These are phyloP conservation scores for Alethe castanea DNA, from an alignment of 2,113 vertebrate genomes.

Conservation along the genomic window DNA sequence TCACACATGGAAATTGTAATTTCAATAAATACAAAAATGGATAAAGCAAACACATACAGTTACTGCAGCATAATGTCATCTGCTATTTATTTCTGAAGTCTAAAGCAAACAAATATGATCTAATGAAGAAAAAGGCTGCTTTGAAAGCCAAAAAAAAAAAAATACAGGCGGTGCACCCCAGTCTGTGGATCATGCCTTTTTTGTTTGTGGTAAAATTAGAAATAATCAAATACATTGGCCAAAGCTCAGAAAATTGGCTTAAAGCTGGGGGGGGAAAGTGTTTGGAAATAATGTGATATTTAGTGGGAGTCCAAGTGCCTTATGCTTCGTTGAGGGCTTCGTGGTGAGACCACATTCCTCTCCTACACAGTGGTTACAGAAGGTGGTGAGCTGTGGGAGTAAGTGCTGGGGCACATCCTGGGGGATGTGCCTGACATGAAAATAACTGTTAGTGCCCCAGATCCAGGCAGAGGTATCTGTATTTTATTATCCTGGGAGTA, in stretches of 20 bases:
- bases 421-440: neutral
- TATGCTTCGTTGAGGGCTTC: neutral
- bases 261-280: neutral
- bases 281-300: slow-evolving; percentile 12
- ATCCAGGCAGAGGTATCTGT: neutral
- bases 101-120: slow-evolving; percentile 39
- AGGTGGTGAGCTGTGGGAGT: neutral
- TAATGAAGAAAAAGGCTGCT: neutral
- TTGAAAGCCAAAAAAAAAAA: neutral
- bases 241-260: neutral
- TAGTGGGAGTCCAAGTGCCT: neutral
- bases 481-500: neutral
- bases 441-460: neutral
- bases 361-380: neutral
- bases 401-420: neutral
- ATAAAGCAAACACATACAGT: neutral
- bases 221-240: neutral
- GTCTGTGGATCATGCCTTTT: neutral
- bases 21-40: neutral
- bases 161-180: neutral
- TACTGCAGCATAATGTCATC: slow-evolving; percentile 29
- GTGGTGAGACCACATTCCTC: neutral
- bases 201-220: slow-evolving; percentile 21
- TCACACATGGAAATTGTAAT: neutral
- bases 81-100: slow-evolving; percentile 49